A percentile compares a stretch with the other conserved stretches of the same genome.
Evolutionary conservation across 2,888 invertebrate species (phyloP).

Genomic region (Cheilosia soror): DNA sequence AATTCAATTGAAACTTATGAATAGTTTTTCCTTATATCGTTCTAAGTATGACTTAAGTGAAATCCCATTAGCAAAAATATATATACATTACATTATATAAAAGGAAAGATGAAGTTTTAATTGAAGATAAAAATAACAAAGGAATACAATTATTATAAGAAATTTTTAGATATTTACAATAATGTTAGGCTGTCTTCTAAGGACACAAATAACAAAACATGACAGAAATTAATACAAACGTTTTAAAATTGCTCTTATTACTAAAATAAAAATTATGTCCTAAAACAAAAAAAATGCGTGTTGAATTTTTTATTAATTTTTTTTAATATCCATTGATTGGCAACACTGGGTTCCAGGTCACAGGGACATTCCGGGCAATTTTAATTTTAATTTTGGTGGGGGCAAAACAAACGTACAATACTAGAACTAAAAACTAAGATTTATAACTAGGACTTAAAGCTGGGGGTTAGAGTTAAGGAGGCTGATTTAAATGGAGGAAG

Average conservation of each 20-base stretch:
- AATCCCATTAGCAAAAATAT: slow-evolving; percentile 47
- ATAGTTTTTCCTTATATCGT: slow-evolving; percentile 70
- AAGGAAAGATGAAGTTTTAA: slow-evolving; percentile 20
- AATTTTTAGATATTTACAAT: slow-evolving; percentile 75
- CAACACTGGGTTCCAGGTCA: no score
- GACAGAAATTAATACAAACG: slow-evolving; percentile 66
- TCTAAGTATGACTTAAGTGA: slow-evolving; percentile 68
- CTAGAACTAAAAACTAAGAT: no score
- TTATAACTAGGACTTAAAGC: no score
- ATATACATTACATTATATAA: not conserved
- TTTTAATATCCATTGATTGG: not conserved
- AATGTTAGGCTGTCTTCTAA: slow-evolving; percentile 65
- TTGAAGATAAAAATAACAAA: slow-evolving; percentile 18
- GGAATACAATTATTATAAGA: slow-evolving; percentile 58
- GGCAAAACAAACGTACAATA: no score
- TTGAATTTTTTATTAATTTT: not conserved
- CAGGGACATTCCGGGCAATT: no score
- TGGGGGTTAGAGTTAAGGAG: no score
- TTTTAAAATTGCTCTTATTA: slow-evolving; percentile 74
- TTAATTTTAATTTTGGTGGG: no score
- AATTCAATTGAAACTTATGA: slow-evolving; percentile 75
- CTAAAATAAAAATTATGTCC: slow-evolving; percentile 75
- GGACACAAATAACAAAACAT: slow-evolving; percentile 58
- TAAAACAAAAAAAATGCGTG: slow-evolving; percentile 46
- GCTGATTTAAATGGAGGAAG: no score